Evolutionary conservation across 2,797 vertebrate species (phyloP).

Genomic region (Phaenicophaeus curvirostris): DNA sequence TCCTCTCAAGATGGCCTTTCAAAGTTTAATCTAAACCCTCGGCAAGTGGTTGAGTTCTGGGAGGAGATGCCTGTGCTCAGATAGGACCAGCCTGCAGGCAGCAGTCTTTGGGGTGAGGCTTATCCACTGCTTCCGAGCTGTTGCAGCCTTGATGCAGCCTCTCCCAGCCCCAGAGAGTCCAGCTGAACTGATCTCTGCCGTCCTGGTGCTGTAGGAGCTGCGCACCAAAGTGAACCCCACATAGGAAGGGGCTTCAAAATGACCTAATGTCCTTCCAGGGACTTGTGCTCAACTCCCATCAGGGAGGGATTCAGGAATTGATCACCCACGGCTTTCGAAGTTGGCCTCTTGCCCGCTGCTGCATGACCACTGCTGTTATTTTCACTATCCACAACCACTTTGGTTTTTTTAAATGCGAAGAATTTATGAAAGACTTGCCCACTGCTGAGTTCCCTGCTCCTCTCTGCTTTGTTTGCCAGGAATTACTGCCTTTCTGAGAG

Average conservation of each 20-base stretch:
- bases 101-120: background rate
- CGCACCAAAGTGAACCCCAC: rapidly evolving
- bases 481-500: conserved; percentile 27
- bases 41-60: background rate
- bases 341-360: background rate
- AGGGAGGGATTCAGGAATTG: background rate
- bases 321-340: background rate
- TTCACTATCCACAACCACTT: background rate
- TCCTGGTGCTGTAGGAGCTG: background rate
- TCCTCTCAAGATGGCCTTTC: background rate
- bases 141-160: background rate
- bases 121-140: background rate
- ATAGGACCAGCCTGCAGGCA: background rate
- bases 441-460: background rate
- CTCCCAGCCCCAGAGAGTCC: background rate
- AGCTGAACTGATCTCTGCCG: background rate
- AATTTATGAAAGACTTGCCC: conserved; percentile 36
- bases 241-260: background rate
- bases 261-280: background rate
- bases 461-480: conserved; percentile 21
- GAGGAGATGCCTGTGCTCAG: background rate
- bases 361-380: background rate
- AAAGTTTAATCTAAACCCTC: background rate
- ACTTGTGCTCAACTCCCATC: background rate
- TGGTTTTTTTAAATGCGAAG: background rate